phyloP scores from a whole-genome alignment of 2,797 vertebrate genomes.

The Hyperoplus immaculatus region DNA sequence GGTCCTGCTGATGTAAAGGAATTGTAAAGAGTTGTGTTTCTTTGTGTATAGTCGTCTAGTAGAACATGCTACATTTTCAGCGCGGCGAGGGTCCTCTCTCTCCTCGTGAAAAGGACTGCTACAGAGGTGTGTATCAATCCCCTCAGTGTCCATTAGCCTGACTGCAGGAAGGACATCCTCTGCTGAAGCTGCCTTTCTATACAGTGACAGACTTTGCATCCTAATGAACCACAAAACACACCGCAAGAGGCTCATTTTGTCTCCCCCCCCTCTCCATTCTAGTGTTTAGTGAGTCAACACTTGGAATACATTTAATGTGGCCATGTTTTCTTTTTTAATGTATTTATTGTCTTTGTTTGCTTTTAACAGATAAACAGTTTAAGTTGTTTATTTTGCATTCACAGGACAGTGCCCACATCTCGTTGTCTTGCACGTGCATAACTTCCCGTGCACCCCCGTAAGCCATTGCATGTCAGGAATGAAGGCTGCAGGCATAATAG shows the following conservation, averaged over 20 bases:
- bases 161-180: slow-evolving; percentile 47
- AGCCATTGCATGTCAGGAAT: slow-evolving; percentile 62
- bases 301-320: slow-evolving; percentile 54
- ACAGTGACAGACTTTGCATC: slow-evolving; percentile 46
- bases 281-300: slow-evolving; percentile 42
- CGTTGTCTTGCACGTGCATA: slow-evolving; percentile 55
- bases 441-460: slow-evolving; percentile 45
- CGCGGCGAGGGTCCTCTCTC: slow-evolving; percentile 33
- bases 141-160: slow-evolving; percentile 19
- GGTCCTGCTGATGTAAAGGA: slow-evolving; percentile 85
- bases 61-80: slow-evolving; percentile 54
- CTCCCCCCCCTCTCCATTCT: background rate
- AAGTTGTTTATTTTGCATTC: slow-evolving; percentile 51
- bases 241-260: slow-evolving; percentile 12
- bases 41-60: slow-evolving; percentile 67
- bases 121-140: slow-evolving; percentile 36
- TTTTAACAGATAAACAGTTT: slow-evolving; percentile 55
- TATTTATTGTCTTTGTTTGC: slow-evolving; percentile 73
- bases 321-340: slow-evolving; percentile 43
- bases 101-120: slow-evolving; percentile 47
- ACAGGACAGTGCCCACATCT: slow-evolving; percentile 65
- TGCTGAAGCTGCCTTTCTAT: slow-evolving; percentile 62
- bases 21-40: slow-evolving; percentile 65
- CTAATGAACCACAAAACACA: slow-evolving; percentile 46
- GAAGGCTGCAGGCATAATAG: slow-evolving; percentile 57